Conservation (phyloP, 2,113 vertebrate species). For the Dipodomys merriami region DNA sequence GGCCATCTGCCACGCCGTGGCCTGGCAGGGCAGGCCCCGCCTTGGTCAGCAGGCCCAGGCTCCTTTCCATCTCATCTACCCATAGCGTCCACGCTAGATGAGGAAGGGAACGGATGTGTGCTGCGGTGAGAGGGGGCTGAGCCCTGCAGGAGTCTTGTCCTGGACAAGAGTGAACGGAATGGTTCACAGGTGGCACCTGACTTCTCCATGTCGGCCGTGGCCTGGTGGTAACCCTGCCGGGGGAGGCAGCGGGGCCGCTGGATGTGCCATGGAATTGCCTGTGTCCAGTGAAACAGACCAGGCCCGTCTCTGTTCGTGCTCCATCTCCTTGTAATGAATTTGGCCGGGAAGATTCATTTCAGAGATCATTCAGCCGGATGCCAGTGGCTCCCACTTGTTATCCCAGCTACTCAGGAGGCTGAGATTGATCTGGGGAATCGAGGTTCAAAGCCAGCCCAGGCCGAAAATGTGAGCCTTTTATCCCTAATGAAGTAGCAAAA, state of each 20-base stretch:
- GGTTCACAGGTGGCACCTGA: background rate
- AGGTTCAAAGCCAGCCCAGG: too few relatives aligned
- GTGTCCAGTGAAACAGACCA: background rate
- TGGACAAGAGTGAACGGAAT: background rate
- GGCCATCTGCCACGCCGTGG: conserved; percentile 56
- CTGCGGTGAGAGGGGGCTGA: conserved; percentile 14
- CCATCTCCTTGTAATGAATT: background rate
- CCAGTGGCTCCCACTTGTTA: too few relatives aligned
- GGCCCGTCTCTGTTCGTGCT: background rate
- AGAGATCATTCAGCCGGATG: background rate
- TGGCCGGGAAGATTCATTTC: conserved; percentile 15
- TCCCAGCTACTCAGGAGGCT: too few relatives aligned
- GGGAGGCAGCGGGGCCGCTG: background rate
- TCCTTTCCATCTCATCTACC: conserved; percentile 55
- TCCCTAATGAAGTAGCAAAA: too few relatives aligned
- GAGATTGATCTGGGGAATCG: too few relatives aligned
- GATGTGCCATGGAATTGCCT: too few relatives aligned
- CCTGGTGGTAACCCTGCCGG: background rate
- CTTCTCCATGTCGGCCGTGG: background rate
- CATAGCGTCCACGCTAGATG: background rate
- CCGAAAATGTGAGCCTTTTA: too few relatives aligned
- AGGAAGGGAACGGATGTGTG: conserved; percentile 51
- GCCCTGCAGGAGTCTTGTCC: background rate
- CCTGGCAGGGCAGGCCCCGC: conserved; percentile 31
- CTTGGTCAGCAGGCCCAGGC: conserved; percentile 24